Conservation (phyloP, 2,797 vertebrate genomes). For the Pagetopsis macropterus region DNA sequence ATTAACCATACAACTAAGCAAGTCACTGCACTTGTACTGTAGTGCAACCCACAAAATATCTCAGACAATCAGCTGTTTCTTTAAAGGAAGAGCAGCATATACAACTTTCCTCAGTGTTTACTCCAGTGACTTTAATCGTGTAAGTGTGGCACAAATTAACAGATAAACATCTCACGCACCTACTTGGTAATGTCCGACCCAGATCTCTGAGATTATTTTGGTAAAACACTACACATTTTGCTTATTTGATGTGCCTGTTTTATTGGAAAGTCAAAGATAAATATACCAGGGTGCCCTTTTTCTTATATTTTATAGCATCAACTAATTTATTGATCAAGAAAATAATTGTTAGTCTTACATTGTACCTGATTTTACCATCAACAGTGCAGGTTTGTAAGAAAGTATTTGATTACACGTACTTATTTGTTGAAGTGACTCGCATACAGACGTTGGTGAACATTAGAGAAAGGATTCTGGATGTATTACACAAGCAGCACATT, state of each 20-base stretch:
- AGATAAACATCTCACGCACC: not conserved
- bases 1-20: not conserved
- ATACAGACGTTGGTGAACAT: not conserved
- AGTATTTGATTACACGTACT: not conserved
- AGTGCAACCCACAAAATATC: not conserved
- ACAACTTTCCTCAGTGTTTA: not conserved
- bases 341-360: not conserved
- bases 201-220: conserved; percentile 10
- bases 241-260: too few relatives aligned
- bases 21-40: not conserved
- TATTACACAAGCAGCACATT: conserved; percentile 32
- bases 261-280: too few relatives aligned
- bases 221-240: not conserved
- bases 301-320: not conserved
- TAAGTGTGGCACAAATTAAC: conserved; percentile 3
- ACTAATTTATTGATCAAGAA: not conserved
- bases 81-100: not conserved
- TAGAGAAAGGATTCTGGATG: conserved; percentile 12
- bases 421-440: not conserved
- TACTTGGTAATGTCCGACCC: not conserved
- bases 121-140: not conserved
- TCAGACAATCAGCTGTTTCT: not conserved
- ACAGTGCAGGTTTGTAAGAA: conserved; percentile 1
- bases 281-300: too few relatives aligned
- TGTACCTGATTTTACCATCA: not conserved